Conservation (phyloP, 2,888 invertebrate genomes). For the Digitonthophagus gazella region DNA sequence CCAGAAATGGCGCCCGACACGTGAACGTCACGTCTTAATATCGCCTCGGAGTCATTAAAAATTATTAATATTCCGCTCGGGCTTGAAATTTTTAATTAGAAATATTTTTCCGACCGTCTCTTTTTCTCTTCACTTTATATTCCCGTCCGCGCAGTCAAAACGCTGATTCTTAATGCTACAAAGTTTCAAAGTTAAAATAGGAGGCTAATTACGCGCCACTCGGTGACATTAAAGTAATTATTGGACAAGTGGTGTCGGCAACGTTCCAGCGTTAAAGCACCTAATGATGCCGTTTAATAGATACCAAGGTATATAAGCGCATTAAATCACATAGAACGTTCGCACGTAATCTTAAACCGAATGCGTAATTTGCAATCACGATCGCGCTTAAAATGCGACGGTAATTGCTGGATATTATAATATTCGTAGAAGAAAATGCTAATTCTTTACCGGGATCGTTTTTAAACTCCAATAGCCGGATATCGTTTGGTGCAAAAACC, state of each 20-base stretch:
- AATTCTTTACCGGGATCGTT: not conserved
- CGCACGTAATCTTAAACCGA: not conserved
- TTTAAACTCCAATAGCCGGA: no score
- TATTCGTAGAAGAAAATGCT: no score
- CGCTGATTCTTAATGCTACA: not conserved
- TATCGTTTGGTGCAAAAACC: not conserved
- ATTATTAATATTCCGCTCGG: constrained; percentile 15
- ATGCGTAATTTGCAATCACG: no score
- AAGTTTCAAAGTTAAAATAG: not conserved
- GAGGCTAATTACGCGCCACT: not conserved
- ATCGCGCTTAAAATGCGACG: not conserved
- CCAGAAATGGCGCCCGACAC: constrained; percentile 15
- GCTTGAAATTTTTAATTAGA: constrained; percentile 11
- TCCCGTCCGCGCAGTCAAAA: not conserved
- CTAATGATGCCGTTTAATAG: not conserved
- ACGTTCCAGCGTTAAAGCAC: not conserved
- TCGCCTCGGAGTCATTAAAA: constrained; percentile 12
- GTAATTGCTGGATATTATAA: no score
- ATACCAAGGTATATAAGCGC: not conserved
- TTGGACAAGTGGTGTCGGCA: not conserved
- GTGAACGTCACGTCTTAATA: constrained; percentile 13
- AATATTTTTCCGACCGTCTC: not conserved
- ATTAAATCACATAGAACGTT: no score
- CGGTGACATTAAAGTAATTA: not conserved
- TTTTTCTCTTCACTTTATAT: not conserved